Conservation (phyloP, 2,888 invertebrate species). For the Eupeodes luniger region DNA sequence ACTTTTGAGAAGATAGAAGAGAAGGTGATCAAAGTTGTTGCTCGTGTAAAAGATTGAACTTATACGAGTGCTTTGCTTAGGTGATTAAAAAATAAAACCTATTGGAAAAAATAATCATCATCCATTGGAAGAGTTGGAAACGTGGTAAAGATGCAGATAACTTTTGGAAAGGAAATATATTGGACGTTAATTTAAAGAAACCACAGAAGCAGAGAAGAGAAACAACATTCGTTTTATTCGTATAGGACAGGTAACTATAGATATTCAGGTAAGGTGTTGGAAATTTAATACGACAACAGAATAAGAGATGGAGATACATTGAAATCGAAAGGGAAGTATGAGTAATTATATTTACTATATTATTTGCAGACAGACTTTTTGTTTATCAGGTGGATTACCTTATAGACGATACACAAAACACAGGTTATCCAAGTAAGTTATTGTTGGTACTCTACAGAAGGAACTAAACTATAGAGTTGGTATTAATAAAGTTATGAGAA, state of each 20-base stretch:
- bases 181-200: constrained; percentile 20
- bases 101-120: neutral
- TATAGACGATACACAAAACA: neutral
- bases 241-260: neutral
- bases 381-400: constrained; percentile 4
- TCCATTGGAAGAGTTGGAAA: neutral
- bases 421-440: neutral
- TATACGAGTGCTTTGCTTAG: neutral
- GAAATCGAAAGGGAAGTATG: constrained; percentile 68
- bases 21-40: neutral
- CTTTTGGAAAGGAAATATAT: constrained; percentile 50
- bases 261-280: constrained; percentile 37
- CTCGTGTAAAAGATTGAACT: constrained; percentile 1
- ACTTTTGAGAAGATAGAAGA: constrained; percentile 18
- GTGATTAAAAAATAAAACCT: too few species aligned
- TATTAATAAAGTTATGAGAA: too few species aligned
- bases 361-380: constrained; percentile 1
- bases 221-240: too few species aligned
- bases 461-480: too few species aligned
- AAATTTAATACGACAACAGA: constrained; percentile 59
- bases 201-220: neutral
- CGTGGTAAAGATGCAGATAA: constrained; percentile 11
- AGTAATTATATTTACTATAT: constrained; percentile 4
- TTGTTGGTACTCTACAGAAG: too few species aligned
- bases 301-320: constrained; percentile 18